phyloP scores from a whole-genome alignment of 2,113 vertebrate species.

The Gallinago media region DNA sequence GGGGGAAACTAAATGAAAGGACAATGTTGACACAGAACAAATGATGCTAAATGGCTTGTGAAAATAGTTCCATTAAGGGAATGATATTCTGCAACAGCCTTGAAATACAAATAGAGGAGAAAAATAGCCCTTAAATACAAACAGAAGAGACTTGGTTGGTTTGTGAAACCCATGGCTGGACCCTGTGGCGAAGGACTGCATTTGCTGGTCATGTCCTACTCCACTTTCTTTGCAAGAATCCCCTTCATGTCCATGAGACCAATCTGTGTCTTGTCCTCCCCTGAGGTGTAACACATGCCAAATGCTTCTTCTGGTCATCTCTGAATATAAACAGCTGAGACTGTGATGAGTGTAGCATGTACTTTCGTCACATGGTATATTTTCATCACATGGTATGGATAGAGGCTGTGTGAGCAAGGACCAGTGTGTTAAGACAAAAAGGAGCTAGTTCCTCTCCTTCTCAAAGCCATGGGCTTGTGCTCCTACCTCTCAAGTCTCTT shows the following conservation, averaged over 20 bases:
- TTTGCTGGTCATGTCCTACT: background rate
- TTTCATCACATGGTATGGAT: background rate
- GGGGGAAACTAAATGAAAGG: constrained; percentile 28
- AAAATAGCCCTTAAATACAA: constrained; percentile 31
- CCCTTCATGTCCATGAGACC: background rate
- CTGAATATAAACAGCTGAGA: background rate
- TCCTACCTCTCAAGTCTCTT: background rate
- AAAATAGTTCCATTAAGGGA: constrained; percentile 44
- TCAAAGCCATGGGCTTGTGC: background rate
- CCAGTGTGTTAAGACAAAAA: background rate
- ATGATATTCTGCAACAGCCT: constrained; percentile 9
- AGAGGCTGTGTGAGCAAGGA: background rate
- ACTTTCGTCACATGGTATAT: background rate
- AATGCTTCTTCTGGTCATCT: background rate
- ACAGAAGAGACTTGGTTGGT: background rate
- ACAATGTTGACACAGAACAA: constrained; percentile 52
- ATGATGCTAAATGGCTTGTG: constrained; percentile 57
- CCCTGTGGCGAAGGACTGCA: background rate
- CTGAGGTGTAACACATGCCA: background rate
- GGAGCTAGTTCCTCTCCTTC: background rate
- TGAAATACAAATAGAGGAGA: constrained; percentile 20
- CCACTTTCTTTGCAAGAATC: background rate
- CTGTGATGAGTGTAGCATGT: background rate
- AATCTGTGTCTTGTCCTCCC: background rate
- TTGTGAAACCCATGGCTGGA: background rate